Base-by-base conservation (phyloP, 2,113 vertebrate genomes). In the Geococcyx californianus region DNA sequence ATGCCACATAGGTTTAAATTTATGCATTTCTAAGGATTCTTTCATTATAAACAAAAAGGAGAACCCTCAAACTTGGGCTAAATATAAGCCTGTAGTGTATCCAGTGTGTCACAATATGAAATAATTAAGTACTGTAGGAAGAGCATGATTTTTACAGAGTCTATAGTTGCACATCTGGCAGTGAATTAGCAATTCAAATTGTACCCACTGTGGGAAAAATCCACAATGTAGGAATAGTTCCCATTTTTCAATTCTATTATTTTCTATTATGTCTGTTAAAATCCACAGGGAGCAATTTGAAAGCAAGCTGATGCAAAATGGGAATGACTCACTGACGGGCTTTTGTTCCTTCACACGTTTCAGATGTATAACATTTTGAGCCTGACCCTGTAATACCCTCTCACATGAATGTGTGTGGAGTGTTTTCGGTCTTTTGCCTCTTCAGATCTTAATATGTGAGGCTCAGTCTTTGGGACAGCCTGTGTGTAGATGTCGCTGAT, bases 231-330 rank as follows among this genome's bases (percentile, higher is more conserved):
- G 28, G 25, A 72, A 89, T 59, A 34, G 38, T 52, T 82, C 56
- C 64, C 47, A 2, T 88, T 92, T 76, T 84, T 76, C 79, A 73
- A n/a, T 56, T 95, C 84, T 77, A 49, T 92, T 94, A 87, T 84
- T 96, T 93, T 78, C 93, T 94, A 70, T 87, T 89, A 88, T 84
- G 80, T 87, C 88, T 89, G 56, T 75, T 93, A 69, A 59, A 73
- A 79, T 96, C 87, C 81, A 74, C 17, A 19, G 93, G 78, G 92
- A 95, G 63, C 45, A 89, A 64, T 87, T 36, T 75, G 90, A 90
- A 94, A 94, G 81, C 85, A 81, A 49, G 59, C 51, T 62, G 64
- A 92, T 87, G 67, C 21, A 40, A 47, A 87, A 63, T 0, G 12
- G 16, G 64, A 84, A 38, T 51, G 42, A 91, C 75, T 96, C 63